Evolutionary conservation across 2,888 invertebrate species (phyloP).

Genomic region (Hesperia comma): DNA sequence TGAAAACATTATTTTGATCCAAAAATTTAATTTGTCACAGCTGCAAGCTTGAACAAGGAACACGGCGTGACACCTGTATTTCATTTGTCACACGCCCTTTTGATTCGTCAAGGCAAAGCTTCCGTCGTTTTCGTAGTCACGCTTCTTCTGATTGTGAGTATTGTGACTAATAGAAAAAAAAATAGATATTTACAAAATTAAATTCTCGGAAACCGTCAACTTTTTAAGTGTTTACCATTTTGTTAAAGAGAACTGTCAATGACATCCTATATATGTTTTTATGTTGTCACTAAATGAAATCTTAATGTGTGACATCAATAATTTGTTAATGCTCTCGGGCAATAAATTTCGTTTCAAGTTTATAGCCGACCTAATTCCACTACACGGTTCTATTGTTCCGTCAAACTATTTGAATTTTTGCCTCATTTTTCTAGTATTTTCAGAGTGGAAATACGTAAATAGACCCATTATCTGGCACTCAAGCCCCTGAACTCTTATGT

Average conservation of each 20-base stretch:
- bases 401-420: slow-evolving; percentile 23
- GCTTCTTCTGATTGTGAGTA: neutral
- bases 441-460: slow-evolving; percentile 29
- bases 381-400: slow-evolving; percentile 18
- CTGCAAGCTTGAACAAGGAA: neutral
- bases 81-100: slow-evolving; percentile 12
- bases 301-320: slow-evolving; percentile 16
- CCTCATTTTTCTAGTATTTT: slow-evolving; percentile 32
- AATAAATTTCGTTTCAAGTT: slow-evolving; percentile 24
- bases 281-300: neutral
- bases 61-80: slow-evolving; percentile 10
- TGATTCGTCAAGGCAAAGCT: slow-evolving; percentile 16
- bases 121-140: slow-evolving; percentile 14
- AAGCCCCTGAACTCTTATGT: slow-evolving; percentile 12
- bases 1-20: too few relatives aligned
- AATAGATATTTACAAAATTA: too few relatives aligned
- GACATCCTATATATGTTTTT: too few relatives aligned
- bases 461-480: slow-evolving; percentile 29
- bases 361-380: slow-evolving; percentile 28
- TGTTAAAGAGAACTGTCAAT: too few relatives aligned
- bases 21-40: neutral
- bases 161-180: too few relatives aligned
- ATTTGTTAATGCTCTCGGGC: slow-evolving; percentile 19
- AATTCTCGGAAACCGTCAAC: too few relatives aligned
- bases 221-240: too few relatives aligned